Evolutionary conservation across 2,888 invertebrate genomes (phyloP).

Genomic region (Limenitis camilla): DNA sequence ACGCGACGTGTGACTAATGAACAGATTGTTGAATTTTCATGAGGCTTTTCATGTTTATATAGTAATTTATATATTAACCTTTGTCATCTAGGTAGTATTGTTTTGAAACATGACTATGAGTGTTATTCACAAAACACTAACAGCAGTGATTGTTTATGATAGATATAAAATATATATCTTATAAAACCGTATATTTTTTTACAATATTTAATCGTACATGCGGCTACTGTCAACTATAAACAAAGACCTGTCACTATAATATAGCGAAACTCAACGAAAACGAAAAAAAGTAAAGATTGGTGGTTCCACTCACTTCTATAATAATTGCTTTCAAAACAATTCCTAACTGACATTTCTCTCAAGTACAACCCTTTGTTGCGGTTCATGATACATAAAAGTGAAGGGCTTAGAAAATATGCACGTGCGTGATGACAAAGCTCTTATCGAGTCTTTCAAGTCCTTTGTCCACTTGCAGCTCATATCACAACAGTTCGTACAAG

Average conservation of each 20-base stretch:
- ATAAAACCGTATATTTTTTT: too few relatives aligned
- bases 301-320: too few relatives aligned
- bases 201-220: too few relatives aligned
- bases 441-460: conserved; percentile 42
- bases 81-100: conserved; percentile 49
- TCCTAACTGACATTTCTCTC: neutral
- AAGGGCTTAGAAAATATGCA: conserved; percentile 47
- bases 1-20: conserved; percentile 43
- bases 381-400: conserved; percentile 31
- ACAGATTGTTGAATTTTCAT: conserved; percentile 47
- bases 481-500: neutral
- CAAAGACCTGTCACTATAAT: too few relatives aligned
- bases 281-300: too few relatives aligned
- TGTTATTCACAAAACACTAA: conserved; percentile 41
- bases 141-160: too few relatives aligned
- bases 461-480: conserved; percentile 36
- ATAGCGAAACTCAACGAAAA: too few relatives aligned
- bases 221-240: too few relatives aligned
- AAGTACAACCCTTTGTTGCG: conserved; percentile 28
- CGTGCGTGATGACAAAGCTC: conserved; percentile 50
- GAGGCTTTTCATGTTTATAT: conserved; percentile 24
- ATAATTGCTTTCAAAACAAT: neutral
- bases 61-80: conserved; percentile 57
- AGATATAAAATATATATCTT: too few relatives aligned
- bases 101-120: conserved; percentile 25